Conservation (phyloP, 2,888 invertebrate species). For the Frankliniella fusca region DNA sequence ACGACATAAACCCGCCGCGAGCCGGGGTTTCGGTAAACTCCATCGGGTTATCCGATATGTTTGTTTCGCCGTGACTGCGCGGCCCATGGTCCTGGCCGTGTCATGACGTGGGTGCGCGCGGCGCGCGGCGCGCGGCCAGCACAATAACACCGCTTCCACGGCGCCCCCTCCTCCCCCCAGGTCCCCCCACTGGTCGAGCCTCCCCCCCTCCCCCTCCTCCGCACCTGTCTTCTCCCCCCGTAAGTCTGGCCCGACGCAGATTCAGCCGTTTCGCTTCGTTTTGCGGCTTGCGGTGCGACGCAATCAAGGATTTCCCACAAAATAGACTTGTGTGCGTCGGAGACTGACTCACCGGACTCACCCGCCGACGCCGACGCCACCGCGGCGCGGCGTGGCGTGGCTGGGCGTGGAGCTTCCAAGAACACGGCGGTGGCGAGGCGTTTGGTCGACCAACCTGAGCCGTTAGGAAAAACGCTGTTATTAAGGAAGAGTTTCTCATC, state of each 20-base stretch:
- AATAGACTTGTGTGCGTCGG: not conserved
- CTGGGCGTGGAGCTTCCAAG: not conserved
- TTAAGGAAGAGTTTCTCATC: no score
- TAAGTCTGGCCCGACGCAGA: not conserved
- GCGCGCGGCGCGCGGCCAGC: no score
- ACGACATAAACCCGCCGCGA: no score
- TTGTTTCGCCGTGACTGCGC: no score
- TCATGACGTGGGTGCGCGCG: no score
- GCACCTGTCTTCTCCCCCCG: not conserved
- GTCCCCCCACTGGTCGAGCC: not conserved
- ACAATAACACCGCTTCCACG: not conserved
- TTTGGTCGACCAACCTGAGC: not conserved
- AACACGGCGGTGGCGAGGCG: not conserved
- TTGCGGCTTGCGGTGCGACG: conserved; percentile 21
- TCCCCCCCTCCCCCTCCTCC: not conserved
- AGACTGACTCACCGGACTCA: conserved; percentile 19
- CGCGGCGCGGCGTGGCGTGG: not conserved
- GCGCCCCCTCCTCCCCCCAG: not conserved
- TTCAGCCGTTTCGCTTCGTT: not conserved
- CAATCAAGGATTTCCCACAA: conserved; percentile 20
- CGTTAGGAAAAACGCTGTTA: no score
- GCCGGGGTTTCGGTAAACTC: no score
- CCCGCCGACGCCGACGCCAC: not conserved
- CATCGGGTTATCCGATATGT: no score
- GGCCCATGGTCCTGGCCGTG: no score